A percentile compares a stretch with the other conserved stretches of the same genome.
Conservation (phyloP, 2,113 vertebrate genomes). For the Pterophyllum scalare region DNA sequence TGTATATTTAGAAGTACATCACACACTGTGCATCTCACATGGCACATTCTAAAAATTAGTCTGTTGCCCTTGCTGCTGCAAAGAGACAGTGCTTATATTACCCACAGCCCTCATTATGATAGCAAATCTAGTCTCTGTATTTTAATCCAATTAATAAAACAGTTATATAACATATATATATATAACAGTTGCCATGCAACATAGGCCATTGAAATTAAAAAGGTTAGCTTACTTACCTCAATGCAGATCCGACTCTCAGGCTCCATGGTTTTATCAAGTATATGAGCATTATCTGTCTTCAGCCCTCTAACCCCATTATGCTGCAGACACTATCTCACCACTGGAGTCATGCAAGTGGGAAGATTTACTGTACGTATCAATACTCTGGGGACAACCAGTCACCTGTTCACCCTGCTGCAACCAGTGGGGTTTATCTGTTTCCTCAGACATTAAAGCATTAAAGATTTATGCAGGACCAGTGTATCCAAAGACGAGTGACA, state of each 20-base stretch:
- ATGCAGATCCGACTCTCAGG: not conserved
- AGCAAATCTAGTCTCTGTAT: constrained; percentile 6
- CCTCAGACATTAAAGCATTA: not conserved
- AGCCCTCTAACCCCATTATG: constrained; percentile 15
- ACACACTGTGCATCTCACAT: constrained; percentile 69
- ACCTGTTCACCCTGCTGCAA: constrained; percentile 44
- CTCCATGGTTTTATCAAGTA: constrained; percentile 10
- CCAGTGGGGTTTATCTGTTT: not conserved
- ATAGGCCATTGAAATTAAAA: not conserved
- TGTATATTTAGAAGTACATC: constrained; percentile 81
- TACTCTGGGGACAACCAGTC: constrained; percentile 35
- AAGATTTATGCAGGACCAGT: not conserved
- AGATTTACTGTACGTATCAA: constrained; percentile 62
- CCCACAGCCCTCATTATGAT: constrained; percentile 33
- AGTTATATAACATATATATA: too few species aligned
- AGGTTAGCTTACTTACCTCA: not conserved
- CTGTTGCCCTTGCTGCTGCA: constrained; percentile 57
- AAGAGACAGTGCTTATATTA: constrained; percentile 39
- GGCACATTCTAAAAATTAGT: constrained; percentile 71
- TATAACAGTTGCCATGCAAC: not conserved
- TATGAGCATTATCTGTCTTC: constrained; percentile 15
- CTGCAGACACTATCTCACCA: constrained; percentile 19
- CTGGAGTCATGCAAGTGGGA: constrained; percentile 14
- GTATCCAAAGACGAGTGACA: not conserved
- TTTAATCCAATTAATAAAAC: not conserved